Evolutionary conservation across 2,888 invertebrate species (phyloP).

Genomic region (Biston betularia): DNA sequence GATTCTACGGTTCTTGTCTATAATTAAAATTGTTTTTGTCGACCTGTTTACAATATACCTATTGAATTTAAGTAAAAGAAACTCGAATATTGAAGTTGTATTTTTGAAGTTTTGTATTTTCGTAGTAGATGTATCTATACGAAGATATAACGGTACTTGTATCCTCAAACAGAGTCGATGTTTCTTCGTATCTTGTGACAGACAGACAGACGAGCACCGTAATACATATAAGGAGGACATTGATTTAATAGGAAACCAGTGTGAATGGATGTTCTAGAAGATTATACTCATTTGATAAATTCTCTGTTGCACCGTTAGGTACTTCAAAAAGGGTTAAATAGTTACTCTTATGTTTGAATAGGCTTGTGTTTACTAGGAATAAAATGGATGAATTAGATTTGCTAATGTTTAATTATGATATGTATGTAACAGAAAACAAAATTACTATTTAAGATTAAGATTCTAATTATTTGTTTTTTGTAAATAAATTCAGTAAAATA

Average conservation of each 20-base stretch:
- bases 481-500: no score
- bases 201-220: constrained; percentile 57
- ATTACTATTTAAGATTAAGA: no score
- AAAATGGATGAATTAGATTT: no score
- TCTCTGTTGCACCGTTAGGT: constrained; percentile 41
- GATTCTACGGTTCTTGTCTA: constrained; percentile 57
- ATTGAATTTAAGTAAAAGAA: neutral
- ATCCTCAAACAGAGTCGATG: constrained; percentile 50
- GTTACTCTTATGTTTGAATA: constrained; percentile 38
- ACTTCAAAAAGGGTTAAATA: constrained; percentile 25
- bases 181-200: constrained; percentile 63
- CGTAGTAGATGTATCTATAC: constrained; percentile 13
- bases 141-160: constrained; percentile 39
- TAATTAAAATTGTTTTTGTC: constrained; percentile 43
- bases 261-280: constrained; percentile 64
- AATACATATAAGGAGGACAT: constrained; percentile 73
- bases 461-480: no score
- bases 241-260: constrained; percentile 71
- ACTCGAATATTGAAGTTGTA: no score
- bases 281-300: constrained; percentile 63
- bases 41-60: constrained; percentile 18
- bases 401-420: no score
- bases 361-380: no score
- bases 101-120: neutral
- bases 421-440: no score